Percentiles rank a stretch among this genome's conserved stretches.
phyloP scores from a whole-genome alignment of 2,797 vertebrate genomes.

The Catharus ustulatus region DNA sequence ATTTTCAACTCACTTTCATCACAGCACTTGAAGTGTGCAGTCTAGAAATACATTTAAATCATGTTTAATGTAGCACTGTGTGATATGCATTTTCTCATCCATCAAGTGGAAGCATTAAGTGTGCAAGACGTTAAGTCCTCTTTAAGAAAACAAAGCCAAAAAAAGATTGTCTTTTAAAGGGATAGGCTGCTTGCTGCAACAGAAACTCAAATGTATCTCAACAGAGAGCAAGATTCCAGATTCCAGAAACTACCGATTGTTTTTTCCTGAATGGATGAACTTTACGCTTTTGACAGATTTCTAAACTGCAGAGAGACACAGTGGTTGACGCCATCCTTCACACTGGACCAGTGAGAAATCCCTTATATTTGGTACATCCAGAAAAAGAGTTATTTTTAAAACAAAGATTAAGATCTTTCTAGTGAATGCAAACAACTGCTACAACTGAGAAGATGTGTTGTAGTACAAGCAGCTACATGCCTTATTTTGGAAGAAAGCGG shows the following conservation, averaged over 20 bases:
- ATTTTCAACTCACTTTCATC: not conserved
- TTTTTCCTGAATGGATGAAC: not conserved
- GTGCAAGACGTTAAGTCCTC: not conserved
- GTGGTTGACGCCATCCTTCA: not conserved
- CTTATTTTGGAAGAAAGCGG: not conserved
- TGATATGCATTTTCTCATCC: not conserved
- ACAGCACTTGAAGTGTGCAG: not conserved
- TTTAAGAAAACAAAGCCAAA: not conserved
- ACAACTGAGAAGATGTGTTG: not conserved
- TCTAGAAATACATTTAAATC: not conserved
- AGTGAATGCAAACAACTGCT: not conserved
- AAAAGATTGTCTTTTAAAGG: not conserved
- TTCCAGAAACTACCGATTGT: not conserved
- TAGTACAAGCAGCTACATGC: not conserved
- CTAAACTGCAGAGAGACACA: not conserved
- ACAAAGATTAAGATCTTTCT: not conserved
- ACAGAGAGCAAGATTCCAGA: not conserved
- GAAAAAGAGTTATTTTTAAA: not conserved
- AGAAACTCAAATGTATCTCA: not conserved
- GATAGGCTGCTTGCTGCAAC: not conserved
- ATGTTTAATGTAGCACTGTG: not conserved
- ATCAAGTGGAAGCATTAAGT: not conserved
- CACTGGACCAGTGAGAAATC: not conserved
- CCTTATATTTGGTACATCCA: not conserved
- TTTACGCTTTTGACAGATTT: not conserved